Percentiles rank a stretch among this genome's conserved stretches.
Evolutionary conservation across 2,113 vertebrate genomes (phyloP).

Genomic region (Oriolus oriolus): DNA sequence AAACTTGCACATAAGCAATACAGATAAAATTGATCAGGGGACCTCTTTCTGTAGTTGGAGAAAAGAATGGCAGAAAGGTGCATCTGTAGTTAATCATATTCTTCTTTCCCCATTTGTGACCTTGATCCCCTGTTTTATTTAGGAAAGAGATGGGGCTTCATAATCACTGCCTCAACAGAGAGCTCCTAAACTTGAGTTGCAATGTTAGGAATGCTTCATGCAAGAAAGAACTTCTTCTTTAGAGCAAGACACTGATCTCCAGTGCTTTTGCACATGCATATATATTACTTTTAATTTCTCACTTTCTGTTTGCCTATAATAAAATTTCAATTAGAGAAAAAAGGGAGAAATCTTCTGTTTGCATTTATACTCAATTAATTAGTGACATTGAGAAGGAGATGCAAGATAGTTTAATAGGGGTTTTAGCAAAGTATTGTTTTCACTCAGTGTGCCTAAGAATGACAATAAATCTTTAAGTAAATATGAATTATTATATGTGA

Average conservation of each 20-base stretch:
- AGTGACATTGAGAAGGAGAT: conserved; percentile 25
- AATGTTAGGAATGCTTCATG: background rate
- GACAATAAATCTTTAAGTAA: conserved; percentile 15
- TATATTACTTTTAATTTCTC: conserved; percentile 47
- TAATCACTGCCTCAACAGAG: background rate
- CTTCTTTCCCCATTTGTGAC: background rate
- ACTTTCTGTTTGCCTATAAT: conserved; percentile 50
- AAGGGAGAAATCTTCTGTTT: conserved; percentile 40
- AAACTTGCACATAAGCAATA: background rate
- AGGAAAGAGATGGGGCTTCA: background rate
- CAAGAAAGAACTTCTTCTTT: background rate
- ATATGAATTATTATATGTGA: background rate
- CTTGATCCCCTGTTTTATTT: background rate
- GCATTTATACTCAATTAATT: conserved; percentile 32
- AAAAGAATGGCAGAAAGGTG: background rate
- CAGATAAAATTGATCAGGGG: background rate
- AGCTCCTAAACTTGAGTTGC: background rate
- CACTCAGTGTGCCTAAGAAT: background rate
- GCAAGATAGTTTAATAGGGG: conserved; percentile 22
- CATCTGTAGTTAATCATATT: background rate
- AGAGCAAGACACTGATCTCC: background rate
- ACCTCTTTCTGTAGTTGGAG: background rate
- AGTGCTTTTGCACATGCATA: conserved; percentile 9
- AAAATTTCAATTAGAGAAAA: conserved; percentile 62
- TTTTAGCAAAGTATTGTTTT: conserved; percentile 54